Evolutionary conservation across 2,888 invertebrate species (phyloP).

Genomic region (Seira sanloemensis): DNA sequence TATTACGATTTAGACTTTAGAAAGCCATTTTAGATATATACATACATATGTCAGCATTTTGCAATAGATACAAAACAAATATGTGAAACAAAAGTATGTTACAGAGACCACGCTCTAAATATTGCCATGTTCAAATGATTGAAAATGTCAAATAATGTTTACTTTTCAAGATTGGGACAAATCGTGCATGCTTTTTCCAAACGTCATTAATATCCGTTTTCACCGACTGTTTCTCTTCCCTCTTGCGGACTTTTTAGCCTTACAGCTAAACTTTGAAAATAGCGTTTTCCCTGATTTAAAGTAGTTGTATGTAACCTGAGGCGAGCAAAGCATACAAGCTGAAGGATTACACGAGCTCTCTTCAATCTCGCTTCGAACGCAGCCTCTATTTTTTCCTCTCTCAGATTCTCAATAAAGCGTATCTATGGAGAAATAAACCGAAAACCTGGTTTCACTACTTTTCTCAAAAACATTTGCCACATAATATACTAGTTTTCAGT

Average conservation of each 20-base stretch:
- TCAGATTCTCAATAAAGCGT: background rate
- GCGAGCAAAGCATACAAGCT: constrained; percentile 45
- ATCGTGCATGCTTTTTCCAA: too few species aligned
- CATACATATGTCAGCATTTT: too few species aligned
- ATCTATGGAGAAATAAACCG: background rate
- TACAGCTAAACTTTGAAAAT: too few species aligned
- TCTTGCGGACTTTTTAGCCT: too few species aligned
- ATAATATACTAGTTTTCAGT: constrained; percentile 18
- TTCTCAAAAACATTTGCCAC: constrained; percentile 23
- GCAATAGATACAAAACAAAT: too few species aligned
- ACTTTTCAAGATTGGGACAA: background rate
- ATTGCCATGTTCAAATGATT: too few species aligned
- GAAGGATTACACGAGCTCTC: constrained; percentile 29
- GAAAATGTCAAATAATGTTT: constrained; percentile 5
- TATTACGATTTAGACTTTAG: too few species aligned
- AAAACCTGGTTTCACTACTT: background rate
- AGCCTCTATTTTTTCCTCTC: background rate
- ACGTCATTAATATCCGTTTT: too few species aligned
- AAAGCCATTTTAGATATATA: too few species aligned
- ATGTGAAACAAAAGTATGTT: too few species aligned
- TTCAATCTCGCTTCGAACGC: background rate
- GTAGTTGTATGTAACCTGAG: constrained; percentile 34
- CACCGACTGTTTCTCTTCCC: background rate
- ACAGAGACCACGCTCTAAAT: too few species aligned
- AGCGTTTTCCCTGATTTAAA: background rate